Evolutionary conservation across 1,140 invertebrate genomes (phyloP), one percentile per base, ranked within the genome.

Genomic region (Lepidurus apus): DNA sequence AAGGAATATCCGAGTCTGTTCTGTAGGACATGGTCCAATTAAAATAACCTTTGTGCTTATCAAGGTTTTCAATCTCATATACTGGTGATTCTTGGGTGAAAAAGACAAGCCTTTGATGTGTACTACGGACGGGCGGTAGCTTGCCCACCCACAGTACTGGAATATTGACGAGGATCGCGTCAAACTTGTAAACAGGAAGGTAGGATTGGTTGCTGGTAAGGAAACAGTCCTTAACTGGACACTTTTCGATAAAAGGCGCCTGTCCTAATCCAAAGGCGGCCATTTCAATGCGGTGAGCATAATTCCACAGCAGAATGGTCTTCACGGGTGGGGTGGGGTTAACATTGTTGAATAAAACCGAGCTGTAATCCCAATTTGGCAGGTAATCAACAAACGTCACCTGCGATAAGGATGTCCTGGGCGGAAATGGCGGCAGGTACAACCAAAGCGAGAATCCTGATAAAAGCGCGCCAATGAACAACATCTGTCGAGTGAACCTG

Each of bases 1-100:
- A 82, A 0, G 81, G 82, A 77, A 90, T 84, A 80, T 89, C 88
- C 4, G 88, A 89, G 82, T 89, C 86, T 17, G 83, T 81, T 78
- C 86, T 84, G 80, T 90, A 90, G 1, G 87, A 90, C 79, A 88
- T 85, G 2, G 89, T 90, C 88, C 87, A 88, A 81, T 91, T 91
- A 83, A 91, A 90, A 43, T 84, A 76, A 43, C 13, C 17, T 34
- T 80, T 81, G 11, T 8, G 77, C n/a, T 26, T 73, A 13, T 42
- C 21, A 9, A 73, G 43, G 43, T 74, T 73, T 43, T 73, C 43
- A 10, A 73, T 74, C 24, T 43, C 26, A 7, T 81, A 79, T 10
- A 76, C 74, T 0, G 87, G 84, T 0, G 88, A 87, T 82, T 89
- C 88, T 79, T 85, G 84, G 42, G 85, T 86, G 26, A 87, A 85